These are phyloP conservation scores for Bombus pascuorum DNA, from an alignment of 1,140 invertebrate genomes.

Conservation along the genomic window DNA sequence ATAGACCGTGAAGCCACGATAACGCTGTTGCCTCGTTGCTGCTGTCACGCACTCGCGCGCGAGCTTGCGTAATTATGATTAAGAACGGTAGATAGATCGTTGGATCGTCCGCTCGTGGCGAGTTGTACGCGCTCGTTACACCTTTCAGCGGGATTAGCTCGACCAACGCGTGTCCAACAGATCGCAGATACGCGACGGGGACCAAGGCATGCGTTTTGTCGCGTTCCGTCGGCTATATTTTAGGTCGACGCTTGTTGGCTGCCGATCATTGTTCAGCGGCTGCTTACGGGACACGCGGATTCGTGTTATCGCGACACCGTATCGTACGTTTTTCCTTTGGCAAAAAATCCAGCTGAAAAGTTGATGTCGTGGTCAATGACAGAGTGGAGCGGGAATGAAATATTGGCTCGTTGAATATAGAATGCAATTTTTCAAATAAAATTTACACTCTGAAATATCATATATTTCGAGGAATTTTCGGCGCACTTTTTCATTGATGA, in stretches of 20 bases:
- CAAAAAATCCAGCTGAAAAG: no score
- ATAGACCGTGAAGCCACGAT: conserved; percentile 65
- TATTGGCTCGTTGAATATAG: no score
- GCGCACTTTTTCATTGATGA: no score
- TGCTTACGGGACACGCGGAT: not conserved
- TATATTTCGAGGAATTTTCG: no score
- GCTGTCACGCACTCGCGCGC: conserved; percentile 38
- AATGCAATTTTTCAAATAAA: no score
- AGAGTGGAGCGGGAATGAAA: no score
- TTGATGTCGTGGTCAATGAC: no score
- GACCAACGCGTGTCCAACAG: not conserved
- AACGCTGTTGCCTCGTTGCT: conserved; percentile 58
- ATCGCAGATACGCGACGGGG: not conserved
- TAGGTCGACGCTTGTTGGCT: not conserved
- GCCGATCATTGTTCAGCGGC: not conserved
- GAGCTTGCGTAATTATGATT: conserved; percentile 38
- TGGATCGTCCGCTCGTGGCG: not conserved
- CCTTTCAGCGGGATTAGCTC: not conserved
- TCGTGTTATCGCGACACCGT: not conserved
- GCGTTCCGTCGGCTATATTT: not conserved
- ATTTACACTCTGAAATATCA: no score
- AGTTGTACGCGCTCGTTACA: not conserved
- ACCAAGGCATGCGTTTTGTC: not conserved
- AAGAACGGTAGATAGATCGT: conserved; percentile 20
- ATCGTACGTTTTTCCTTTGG: not conserved